phyloP scores from a whole-genome alignment of 2,888 invertebrate species.

The Athalia circularis region DNA sequence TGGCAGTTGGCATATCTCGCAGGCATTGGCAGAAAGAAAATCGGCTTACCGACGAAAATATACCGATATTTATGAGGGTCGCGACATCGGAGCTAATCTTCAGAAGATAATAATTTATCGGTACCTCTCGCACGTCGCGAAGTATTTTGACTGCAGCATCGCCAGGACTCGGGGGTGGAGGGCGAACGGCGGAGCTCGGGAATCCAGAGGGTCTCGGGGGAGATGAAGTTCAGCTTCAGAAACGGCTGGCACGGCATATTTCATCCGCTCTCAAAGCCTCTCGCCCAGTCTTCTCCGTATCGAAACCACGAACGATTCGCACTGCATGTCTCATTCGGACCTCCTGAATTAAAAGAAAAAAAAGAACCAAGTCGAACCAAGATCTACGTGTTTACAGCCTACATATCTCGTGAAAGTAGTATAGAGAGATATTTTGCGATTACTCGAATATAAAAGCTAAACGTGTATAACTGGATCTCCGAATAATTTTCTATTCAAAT shows the following conservation, averaged over 20 bases:
- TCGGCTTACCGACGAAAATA: slow-evolving; percentile 73
- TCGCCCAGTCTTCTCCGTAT: slow-evolving; percentile 16
- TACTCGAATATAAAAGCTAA: not conserved
- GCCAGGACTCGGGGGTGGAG: slow-evolving; percentile 51
- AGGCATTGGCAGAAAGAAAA: slow-evolving; percentile 71
- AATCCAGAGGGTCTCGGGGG: slow-evolving; percentile 23
- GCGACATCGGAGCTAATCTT: slow-evolving; percentile 73
- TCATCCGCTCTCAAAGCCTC: slow-evolving; percentile 43
- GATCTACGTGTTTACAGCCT: not conserved
- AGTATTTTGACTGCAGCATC: slow-evolving; percentile 65
- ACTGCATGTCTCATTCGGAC: slow-evolving; percentile 13
- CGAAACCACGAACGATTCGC: slow-evolving; percentile 17
- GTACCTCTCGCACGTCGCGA: slow-evolving; percentile 58
- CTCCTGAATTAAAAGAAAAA: not conserved
- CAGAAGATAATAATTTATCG: slow-evolving; percentile 73
- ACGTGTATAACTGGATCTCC: slow-evolving; percentile 11
- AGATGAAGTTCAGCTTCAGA: slow-evolving; percentile 39
- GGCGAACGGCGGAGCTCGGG: slow-evolving; percentile 1
- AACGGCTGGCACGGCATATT: slow-evolving; percentile 35
- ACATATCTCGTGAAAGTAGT: not conserved
- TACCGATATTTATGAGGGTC: slow-evolving; percentile 74
- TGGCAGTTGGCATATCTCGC: slow-evolving; percentile 69
- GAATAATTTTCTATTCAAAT: slow-evolving; percentile 1
- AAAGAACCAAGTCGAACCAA: slow-evolving; percentile 12
- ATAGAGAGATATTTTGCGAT: slow-evolving; percentile 20